Conservation (phyloP, 1,140 invertebrate species). For the Bombus fervidus region DNA sequence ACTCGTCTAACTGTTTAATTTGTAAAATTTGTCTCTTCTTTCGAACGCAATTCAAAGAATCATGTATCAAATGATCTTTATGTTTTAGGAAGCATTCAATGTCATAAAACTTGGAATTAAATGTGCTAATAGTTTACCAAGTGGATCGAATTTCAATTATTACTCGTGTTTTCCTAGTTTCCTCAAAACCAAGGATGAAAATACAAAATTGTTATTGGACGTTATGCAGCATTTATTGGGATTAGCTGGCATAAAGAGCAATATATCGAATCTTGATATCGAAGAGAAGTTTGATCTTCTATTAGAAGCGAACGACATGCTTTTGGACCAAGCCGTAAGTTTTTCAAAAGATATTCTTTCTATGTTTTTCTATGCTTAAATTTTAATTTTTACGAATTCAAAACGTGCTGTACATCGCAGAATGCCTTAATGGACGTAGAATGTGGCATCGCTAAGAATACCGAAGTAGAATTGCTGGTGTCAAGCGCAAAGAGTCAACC, state of each 20-base stretch:
- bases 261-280: constrained; percentile 83
- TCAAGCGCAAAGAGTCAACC: constrained; percentile 66
- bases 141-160: constrained; percentile 86
- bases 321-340: constrained; percentile 91
- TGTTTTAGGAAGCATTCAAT: constrained; percentile 83
- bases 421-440: constrained; percentile 87
- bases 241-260: constrained; percentile 84
- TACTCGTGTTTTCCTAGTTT: constrained; percentile 89
- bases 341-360: neutral
- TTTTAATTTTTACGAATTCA: neutral
- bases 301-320: constrained; percentile 89
- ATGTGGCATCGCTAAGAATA: constrained; percentile 85
- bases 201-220: constrained; percentile 83
- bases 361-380: neutral
- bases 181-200: constrained; percentile 84
- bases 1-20: neutral
- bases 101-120: constrained; percentile 86
- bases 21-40: no score
- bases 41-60: no score
- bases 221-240: constrained; percentile 84
- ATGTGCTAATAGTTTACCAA: constrained; percentile 87
- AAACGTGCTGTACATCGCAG: constrained; percentile 72
- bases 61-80: neutral
- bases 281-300: constrained; percentile 90
- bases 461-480: constrained; percentile 78